Conservation (phyloP, 2,797 vertebrate genomes). For the Cheirogaleus major region DNA sequence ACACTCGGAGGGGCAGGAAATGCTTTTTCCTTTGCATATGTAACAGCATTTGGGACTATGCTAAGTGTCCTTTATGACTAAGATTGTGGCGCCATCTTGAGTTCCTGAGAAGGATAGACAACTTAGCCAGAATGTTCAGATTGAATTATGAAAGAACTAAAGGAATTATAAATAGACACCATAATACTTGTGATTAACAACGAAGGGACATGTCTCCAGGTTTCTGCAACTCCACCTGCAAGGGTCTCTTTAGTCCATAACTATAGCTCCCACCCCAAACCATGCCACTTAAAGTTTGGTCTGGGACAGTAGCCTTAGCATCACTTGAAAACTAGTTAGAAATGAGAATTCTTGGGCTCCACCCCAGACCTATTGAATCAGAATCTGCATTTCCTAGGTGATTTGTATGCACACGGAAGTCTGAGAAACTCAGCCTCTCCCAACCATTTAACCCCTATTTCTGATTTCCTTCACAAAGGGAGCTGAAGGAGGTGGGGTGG, state of each 20-base stretch:
- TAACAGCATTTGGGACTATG: background rate
- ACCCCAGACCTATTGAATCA: background rate
- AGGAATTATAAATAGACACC: background rate
- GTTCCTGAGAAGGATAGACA: background rate
- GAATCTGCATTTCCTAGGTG: background rate
- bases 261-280: background rate
- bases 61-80: background rate
- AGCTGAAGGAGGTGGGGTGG: too few species aligned
- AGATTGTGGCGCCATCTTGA: slow-evolving; percentile 21
- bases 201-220: background rate
- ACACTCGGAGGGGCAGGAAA: background rate
- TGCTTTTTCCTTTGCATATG: background rate
- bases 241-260: background rate
- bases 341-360: background rate
- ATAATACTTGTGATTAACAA: background rate
- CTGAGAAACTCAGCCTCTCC: background rate
- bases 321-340: background rate
- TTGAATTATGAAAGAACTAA: background rate
- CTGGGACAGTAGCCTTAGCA: background rate
- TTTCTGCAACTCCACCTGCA: background rate
- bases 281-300: background rate
- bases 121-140: background rate
- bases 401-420: background rate
- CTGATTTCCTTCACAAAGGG: background rate
- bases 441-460: background rate